Percentiles rank a stretch among this genome's conserved stretches.
Evolutionary conservation across 2,888 invertebrate species (phyloP).

Genomic region (Tenthredo notha): DNA sequence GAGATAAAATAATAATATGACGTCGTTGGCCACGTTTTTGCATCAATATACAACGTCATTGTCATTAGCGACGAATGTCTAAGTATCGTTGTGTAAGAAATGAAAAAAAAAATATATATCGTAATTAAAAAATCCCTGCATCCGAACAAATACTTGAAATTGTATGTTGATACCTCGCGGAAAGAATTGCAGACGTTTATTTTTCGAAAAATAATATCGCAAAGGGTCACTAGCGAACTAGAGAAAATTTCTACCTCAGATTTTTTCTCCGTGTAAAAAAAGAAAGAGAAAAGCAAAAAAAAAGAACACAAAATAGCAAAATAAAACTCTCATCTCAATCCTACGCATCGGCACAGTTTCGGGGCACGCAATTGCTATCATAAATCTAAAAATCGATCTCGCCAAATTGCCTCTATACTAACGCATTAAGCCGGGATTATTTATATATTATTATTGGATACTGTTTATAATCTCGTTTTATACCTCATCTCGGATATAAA

Average conservation of each 20-base stretch:
- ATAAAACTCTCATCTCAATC: neutral
- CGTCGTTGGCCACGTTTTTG: slow-evolving; percentile 54
- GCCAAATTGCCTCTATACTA: slow-evolving; percentile 4
- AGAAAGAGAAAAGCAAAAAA: neutral
- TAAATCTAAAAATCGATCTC: slow-evolving; percentile 33
- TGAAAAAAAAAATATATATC: neutral
- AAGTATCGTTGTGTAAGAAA: neutral
- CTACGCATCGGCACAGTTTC: neutral
- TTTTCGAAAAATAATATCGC: neutral
- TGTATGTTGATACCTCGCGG: neutral
- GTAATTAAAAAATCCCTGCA: neutral
- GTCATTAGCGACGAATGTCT: slow-evolving; percentile 32
- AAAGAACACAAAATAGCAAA: neutral
- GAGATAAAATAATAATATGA: slow-evolving; percentile 63
- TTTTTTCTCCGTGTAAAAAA: neutral
- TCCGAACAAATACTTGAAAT: neutral
- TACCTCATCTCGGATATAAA: slow-evolving; percentile 9
- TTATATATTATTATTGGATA: neutral
- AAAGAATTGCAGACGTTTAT: neutral
- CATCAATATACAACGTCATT: neutral
- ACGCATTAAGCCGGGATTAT: neutral
- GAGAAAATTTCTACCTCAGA: neutral
- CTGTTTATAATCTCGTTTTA: neutral
- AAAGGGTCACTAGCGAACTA: neutral
- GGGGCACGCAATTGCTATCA: slow-evolving; percentile 14